These are phyloP conservation scores for Lamellibrachia luymesi DNA, from an alignment of 1,140 invertebrate species.

Conservation along the genomic window DNA sequence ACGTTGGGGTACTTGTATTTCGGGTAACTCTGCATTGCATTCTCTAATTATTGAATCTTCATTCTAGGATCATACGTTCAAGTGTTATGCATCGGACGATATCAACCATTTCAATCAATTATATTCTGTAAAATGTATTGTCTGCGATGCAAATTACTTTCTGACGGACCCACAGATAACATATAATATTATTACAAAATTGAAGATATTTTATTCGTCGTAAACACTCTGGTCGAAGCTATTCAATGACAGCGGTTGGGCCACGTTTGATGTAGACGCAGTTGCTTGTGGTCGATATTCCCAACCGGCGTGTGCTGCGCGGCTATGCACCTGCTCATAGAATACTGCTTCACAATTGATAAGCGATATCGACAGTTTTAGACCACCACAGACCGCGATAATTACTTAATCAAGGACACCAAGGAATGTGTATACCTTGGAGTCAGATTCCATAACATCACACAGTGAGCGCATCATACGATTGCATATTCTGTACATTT, in stretches of 20 bases:
- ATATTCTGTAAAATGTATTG: neutral
- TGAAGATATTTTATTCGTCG: neutral
- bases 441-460: neutral
- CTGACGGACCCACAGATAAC: neutral
- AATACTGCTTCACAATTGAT: neutral
- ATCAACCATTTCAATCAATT: neutral
- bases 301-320: neutral
- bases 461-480: neutral
- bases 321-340: neutral
- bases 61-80: too few relatives aligned
- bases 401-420: neutral
- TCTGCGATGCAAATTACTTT: neutral
- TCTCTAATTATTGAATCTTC: neutral
- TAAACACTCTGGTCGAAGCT: neutral
- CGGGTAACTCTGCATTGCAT: neutral
- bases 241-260: neutral
- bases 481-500: neutral
- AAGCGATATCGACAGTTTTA: too few relatives aligned
- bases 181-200: neutral
- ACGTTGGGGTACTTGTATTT: neutral
- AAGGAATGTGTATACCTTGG: neutral
- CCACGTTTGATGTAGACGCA: neutral
- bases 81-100: neutral
- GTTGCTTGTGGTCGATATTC: neutral
- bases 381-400: neutral